A percentile compares a stretch with the other conserved stretches of the same genome.
Evolutionary conservation across 1,140 invertebrate genomes (phyloP).

Genomic region (Zaprionus davidi): DNA sequence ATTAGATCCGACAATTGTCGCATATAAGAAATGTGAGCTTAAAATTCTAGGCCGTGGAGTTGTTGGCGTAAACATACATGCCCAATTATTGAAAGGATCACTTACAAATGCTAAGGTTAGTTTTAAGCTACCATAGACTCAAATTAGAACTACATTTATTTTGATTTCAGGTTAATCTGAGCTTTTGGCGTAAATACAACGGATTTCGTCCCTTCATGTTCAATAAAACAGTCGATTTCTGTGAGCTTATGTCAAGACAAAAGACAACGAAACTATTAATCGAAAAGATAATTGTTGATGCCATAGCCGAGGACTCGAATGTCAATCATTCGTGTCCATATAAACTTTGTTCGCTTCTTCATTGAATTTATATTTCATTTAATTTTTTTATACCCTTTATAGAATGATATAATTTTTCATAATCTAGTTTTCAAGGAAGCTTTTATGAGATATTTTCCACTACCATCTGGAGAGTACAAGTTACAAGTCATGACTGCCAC

Average conservation of each 20-base stretch:
- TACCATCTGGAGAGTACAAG: no score
- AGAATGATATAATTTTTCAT: no score
- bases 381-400: not conserved
- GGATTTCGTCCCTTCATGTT: not conserved
- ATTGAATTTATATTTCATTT: not conserved
- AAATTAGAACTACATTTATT: not conserved
- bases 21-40: slow-evolving; percentile 26
- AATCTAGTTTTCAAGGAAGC: no score
- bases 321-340: slow-evolving; percentile 11
- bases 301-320: not conserved
- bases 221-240: not conserved
- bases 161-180: not conserved
- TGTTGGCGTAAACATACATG: slow-evolving; percentile 9
- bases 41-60: slow-evolving; percentile 27
- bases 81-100: not conserved
- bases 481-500: no score
- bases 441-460: no score
- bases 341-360: not conserved
- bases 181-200: slow-evolving; percentile 11
- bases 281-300: not conserved
- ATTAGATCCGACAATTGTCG: not conserved
- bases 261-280: not conserved
- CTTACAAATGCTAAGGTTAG: slow-evolving; percentile 3
- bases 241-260: no score
- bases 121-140: not conserved